Evolutionary conservation across 30 jellyfish, hydroid and myxozoan genomes (phyloP).

Genomic region (Hydractinia echinata): DNA sequence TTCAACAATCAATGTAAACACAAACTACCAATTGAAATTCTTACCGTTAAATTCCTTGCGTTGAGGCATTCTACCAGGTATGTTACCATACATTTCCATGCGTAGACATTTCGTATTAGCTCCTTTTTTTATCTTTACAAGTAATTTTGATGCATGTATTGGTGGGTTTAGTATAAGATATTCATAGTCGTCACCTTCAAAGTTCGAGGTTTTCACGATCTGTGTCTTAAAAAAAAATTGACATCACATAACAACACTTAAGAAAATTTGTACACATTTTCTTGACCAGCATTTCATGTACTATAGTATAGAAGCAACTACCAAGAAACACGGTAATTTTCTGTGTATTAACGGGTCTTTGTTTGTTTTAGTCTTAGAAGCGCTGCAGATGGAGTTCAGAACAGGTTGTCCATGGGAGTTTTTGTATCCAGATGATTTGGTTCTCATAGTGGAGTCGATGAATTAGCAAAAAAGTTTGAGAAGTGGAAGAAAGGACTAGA

Average conservation of each 20-base stretch:
- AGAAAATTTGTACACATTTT: not conserved
- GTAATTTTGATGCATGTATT: not conserved
- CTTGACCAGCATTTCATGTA: not conserved
- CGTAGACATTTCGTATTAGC: constrained; percentile 32
- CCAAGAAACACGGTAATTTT: not conserved
- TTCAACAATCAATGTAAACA: too few species aligned
- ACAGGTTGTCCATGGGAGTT: too few species aligned
- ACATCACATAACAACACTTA: not conserved
- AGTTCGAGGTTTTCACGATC: not conserved
- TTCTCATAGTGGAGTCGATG: too few species aligned
- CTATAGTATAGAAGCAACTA: not conserved
- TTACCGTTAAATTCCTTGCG: not conserved
- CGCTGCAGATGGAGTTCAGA: too few species aligned
- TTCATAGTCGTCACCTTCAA: not conserved
- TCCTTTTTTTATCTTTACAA: not conserved
- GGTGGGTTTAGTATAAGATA: constrained; percentile 9
- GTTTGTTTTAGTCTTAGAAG: too few species aligned
- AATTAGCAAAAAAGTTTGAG: too few species aligned
- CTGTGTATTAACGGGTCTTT: too few species aligned
- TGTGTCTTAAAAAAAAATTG: not conserved
- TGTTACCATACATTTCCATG: constrained; percentile 29
- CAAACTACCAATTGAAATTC: too few species aligned
- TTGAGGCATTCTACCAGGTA: not conserved
- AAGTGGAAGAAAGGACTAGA: too few species aligned
- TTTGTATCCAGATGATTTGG: too few species aligned